Evolutionary conservation across 2,888 invertebrate genomes (phyloP), one percentile per base, ranked within the genome.

Genomic region (Microplitis deprimator): DNA sequence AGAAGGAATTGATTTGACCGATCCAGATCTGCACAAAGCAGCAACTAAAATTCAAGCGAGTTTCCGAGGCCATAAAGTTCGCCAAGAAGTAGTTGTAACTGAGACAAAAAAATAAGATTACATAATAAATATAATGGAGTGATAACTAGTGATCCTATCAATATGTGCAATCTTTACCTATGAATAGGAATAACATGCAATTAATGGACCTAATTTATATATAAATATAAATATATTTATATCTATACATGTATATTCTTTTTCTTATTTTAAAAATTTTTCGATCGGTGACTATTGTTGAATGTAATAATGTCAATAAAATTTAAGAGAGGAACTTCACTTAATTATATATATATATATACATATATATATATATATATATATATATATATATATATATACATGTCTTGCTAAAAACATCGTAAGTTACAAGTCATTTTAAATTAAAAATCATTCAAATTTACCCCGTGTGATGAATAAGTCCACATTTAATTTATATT

Each of bases 21-120:
- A 97, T 91, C 96, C 96, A 17, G 95, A 96, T 84, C 91, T 97
- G 85, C 94, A 96, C 91, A 96, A 96, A 89, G 97, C 97, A 0
- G 97, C 97, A 40, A 96, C 96, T 79, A 97, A 96, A 91, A 97
- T 97, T 82, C 97, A 97, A 89, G 96, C 97, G 75, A 96, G 96
- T 70, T 97, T 97, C 94, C 94, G 97, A 82, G 96, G 96, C 79
- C 96, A 96, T 91, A 95, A 96, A 91, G 95, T 94, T 76, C 96
- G 96, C 91, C 96, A 95, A 90, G 95, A 95, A 76, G 89, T 87
- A 62, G 73, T 79, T 20, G 80, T 68, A 29, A 68, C 75, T 29
- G 84, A 84, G 38, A 81, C 78, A 39, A 85, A 89, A 82, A 87
- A 87, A 82, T 84, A 86, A 81, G 80, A 67, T 67, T 38, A 29